Evolutionary conservation across 2,113 vertebrate genomes (phyloP), one percentile per base, ranked within the genome.

Genomic region (Misgurnus mizolepis): DNA sequence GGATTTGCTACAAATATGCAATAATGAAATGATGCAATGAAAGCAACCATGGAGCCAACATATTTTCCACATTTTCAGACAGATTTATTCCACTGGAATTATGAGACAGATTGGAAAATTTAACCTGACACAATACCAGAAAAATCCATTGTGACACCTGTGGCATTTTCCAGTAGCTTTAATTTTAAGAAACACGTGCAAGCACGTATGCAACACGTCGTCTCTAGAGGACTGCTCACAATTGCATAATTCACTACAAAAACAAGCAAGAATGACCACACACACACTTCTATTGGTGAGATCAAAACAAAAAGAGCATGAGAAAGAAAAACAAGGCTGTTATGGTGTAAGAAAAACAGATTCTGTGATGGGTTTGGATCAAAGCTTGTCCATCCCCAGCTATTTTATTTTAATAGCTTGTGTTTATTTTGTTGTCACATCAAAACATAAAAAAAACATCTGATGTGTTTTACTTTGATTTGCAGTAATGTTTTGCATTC

Each of bases 81-180:
- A 82, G 80, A 86, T 79, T 88, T 80, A 89, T 92, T 92, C 90
- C 90, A 89, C 86, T 82, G 84, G 80, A 87, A 83, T 90, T 88
- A 79, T 87, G 82, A 83, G 84, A 87, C 90, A 85, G 85, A 78
- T 74, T 83, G 88, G 87, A 90, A 90, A 89, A 90, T 80, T 82
- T 40, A 71, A 90, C 76, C 87, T 86, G 89, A 90, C 88, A 88
- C 84, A 81, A 83, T 84, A 87, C 90, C 90, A 90, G 88, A 90
- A 91, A 90, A 89, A 3, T 80, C 81, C 58, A 8, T 76, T 73
- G 65, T 64, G 82, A 92, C 89, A 92, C 90, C 89, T 89, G 86
- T 90, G 91, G 92, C 88, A 90, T 86, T 91, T 92, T 90, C 90
- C 92, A 92, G 89, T 82, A 78, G 85, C 82, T 68, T 69, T 55